Base-by-base conservation (phyloP, 2,797 vertebrate genomes). In the Yasuhikotakia modesta region DNA sequence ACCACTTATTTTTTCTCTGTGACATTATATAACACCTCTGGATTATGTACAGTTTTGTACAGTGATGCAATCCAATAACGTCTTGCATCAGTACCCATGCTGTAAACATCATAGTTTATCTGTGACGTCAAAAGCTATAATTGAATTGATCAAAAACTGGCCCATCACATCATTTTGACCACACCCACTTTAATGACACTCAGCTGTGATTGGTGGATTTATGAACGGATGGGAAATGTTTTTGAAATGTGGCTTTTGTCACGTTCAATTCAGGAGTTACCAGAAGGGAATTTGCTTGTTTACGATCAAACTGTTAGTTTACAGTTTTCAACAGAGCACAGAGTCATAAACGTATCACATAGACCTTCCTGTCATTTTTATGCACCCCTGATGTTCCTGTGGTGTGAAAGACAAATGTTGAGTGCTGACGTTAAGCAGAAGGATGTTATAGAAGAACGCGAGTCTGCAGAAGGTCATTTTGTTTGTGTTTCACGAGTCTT, bases 251-350 rank as follows among this genome's bases (percentile, higher is more conserved):
- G 82, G 79, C 82, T 16, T 21, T 43, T 71, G 84, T 79, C 55
- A 73, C 81, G 73, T 76, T 82, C 76, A 81, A 82, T 83, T 84
- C 78, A 58, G 84, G 84, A 85, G 83, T 87, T 87, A 83, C 55
- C 63, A 81, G 74, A 87, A 86, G 84, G 83, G 85, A 84, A 80
- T 67, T 71, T 17, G 39, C 10, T 80, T 19, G 46, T 24, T 53
- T 11, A 1, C 39, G 66, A 13, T 45, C 10, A 52, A 50, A 46
- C 12, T 50, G 12, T 66, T 21, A 58, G 27, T 27, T 2, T 27
- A 4, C 35, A 39, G 35, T 39, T 1, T 39, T 8, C 8, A 39
- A 27, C 27, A 39, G 35, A 39, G 8, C 8, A 35, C 4, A 35
- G 35, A 27, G 7, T 39, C 35, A 39, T 39, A 39, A 39, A 39